Base-by-base conservation (phyloP, 2,113 vertebrate genomes). In the Ciconia stormi region DNA sequence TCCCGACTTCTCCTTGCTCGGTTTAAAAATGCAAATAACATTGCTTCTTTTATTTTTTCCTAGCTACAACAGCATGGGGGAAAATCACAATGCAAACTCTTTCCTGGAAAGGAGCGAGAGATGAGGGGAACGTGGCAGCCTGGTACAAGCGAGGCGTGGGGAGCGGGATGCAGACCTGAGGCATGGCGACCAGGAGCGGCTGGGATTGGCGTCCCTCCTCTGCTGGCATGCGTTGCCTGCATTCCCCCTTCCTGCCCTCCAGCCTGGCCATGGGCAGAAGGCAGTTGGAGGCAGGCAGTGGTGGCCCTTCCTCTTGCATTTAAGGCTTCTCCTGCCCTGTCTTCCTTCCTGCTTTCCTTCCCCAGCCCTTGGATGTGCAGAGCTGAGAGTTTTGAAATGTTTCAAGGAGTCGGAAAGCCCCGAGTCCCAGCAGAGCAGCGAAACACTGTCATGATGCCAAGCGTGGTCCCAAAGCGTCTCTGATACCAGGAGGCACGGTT, bases 21-120 rank as follows among this genome's bases (percentile, higher is more conserved):
- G 32, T 87, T 91, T 96, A 36, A 93, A 97, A 92, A 96, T 90
- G 93, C 90, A 95, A 92, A 92, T 88, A 87, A 36, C 7, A 16
- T 30, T 21, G 18, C 79, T 91, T 14, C 44, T 89, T 22, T 85
- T 66, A n/a, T 83, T 90, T 89, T 91, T 76, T n/a, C 84, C 87
- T 55, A 66, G 72, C 63, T 70, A 76, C 49, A 81, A 86, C 69
- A 85, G 61, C 92, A 89, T 1, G 9, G 58, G 55, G 62, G 32
- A 42, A 66, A 89, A 93, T 65, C 77, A 91, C 61, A 87, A 87
- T 52, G 84, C 40, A 52, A 94, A 72, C 21, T 25, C 69, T 71
- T 92, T 63, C 74, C 78, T 61, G 79, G 66, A 76, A 90, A 79
- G 87, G 47, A 59, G n/a, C 0, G 13, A 55, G 78, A 82, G 14